Evolutionary conservation across 2,888 invertebrate genomes (phyloP), one percentile per base, ranked within the genome.

Genomic region (Strigamia maritima): DNA sequence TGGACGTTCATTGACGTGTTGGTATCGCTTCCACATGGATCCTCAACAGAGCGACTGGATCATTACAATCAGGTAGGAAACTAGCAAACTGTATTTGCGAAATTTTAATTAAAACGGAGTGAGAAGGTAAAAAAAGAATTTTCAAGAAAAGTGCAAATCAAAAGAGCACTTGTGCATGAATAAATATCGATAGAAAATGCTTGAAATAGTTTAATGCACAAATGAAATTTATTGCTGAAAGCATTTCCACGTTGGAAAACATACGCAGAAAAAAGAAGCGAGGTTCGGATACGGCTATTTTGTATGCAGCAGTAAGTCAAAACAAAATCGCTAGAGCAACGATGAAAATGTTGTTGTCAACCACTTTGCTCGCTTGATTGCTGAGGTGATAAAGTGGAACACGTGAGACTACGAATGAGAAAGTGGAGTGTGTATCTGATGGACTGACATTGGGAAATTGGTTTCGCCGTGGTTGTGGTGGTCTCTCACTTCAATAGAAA

Each of bases 21-120:
- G 92, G 89, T 95, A 95, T 88, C 91, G 94, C 84, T 95, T 95
- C 87, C 90, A 94, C 81, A 40, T 94, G 83, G 90, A 94, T 81
- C 94, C 94, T 2, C 93, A 93, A 26, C 93, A 94, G 1, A 91
- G 94, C 82, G 95, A 95, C 87, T 95, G 94, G 92, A 94, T 95
- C 81, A 88, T 95, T 35, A 75, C 38, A 12, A n/a, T 95, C 83
- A 90, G 94, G 82, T 95, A 75, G 35, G 70, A 70, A 70, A 70
- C 16, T 19, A 12, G 19, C 16, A 10, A 19, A 35, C 54, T 22
- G 22, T 19, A 54, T 19, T 70, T 70, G 70, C 26, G 10, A 70
- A 70, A 70, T 26, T 54, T 70, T 70, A 70, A 70, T 70, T 70
- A 70, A 70, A 70, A 12, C 7, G 19, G 6, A 22, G 19, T 8